These are phyloP conservation scores for Scaptodrosophila lebanonensis DNA, from an alignment of 1,140 invertebrate genomes.

Conservation along the genomic window DNA sequence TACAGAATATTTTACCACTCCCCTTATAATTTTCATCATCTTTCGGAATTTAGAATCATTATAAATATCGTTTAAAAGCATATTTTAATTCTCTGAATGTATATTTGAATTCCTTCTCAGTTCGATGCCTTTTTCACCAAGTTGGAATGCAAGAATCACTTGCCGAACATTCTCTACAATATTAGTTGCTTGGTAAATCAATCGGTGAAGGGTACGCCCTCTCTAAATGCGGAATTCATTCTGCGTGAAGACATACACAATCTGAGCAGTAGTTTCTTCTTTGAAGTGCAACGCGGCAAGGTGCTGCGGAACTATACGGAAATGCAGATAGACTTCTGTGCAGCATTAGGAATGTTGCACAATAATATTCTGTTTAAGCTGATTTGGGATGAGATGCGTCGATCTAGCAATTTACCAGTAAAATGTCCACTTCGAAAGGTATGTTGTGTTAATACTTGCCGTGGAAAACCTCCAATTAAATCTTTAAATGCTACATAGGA, in stretches of 20 bases:
- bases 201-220: background rate
- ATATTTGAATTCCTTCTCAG: background rate
- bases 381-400: background rate
- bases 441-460: too few relatives aligned
- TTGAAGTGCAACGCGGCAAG: constrained; percentile 4
- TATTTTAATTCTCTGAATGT: too few relatives aligned
- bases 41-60: too few relatives aligned
- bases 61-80: too few relatives aligned
- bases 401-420: background rate
- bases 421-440: background rate
- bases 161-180: constrained; percentile 6
- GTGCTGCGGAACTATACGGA: constrained; percentile 15
- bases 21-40: too few relatives aligned
- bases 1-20: too few relatives aligned
- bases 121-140: constrained; percentile 12
- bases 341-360: background rate
- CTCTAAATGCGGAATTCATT: background rate
- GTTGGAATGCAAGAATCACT: constrained; percentile 10
- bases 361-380: background rate
- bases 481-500: background rate
- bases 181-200: constrained; percentile 7
- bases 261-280: constrained; percentile 1
- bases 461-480: background rate
- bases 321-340: constrained; percentile 22
- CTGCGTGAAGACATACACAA: constrained; percentile 6